phyloP scores from a whole-genome alignment of 2,797 vertebrate species.

The Denticeps clupeoides region DNA sequence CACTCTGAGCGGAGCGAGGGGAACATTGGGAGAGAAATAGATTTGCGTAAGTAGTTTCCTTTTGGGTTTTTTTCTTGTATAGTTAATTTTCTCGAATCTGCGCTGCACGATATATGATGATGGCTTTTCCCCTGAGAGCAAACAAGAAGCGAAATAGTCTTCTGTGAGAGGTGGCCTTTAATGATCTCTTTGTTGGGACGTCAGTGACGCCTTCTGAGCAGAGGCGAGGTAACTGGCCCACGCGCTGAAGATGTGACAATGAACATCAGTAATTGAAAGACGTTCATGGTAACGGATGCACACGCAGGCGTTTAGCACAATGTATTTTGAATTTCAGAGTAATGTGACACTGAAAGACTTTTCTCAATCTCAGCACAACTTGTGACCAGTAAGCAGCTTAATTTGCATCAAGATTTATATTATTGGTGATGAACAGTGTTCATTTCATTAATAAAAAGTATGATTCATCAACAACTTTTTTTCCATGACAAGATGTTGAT shows the following conservation, averaged over 20 bases:
- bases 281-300: conserved; percentile 26
- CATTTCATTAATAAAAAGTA: too few species aligned
- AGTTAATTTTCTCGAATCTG: conserved; percentile 40
- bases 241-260: conserved; percentile 52
- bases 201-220: conserved; percentile 47
- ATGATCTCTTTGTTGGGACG: conserved; percentile 52
- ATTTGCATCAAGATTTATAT: too few species aligned
- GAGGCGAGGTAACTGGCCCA: conserved; percentile 51
- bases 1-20: conserved; percentile 23
- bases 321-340: conserved; percentile 1
- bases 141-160: conserved; percentile 37
- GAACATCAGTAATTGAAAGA: conserved; percentile 56
- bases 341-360: not conserved
- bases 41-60: conserved; percentile 24
- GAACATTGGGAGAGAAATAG: conserved; percentile 25
- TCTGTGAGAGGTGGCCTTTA: conserved; percentile 38
- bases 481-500: too few species aligned
- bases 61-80: conserved; percentile 30
- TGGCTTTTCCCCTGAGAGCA: conserved; percentile 34
- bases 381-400: too few species aligned
- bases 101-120: conserved; percentile 23
- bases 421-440: too few species aligned
- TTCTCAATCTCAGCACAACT: too few species aligned
- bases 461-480: too few species aligned
- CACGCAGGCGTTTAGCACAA: not conserved